These are phyloP conservation scores for Alosa alosa DNA, from an alignment of 2,113 vertebrate genomes.

Conservation along the genomic window DNA sequence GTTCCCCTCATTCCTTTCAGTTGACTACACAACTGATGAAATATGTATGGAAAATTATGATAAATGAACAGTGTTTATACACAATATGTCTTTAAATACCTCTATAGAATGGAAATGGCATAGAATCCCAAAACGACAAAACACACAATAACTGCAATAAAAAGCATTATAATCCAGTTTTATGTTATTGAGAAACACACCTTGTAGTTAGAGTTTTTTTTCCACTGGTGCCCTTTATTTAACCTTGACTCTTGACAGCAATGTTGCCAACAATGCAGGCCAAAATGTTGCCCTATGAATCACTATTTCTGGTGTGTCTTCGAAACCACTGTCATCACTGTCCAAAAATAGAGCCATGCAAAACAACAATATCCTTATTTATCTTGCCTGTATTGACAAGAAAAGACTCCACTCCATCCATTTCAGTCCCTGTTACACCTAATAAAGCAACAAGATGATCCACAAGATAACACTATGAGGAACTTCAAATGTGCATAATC, in stretches of 20 bases:
- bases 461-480: background rate
- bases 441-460: background rate
- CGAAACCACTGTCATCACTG: background rate
- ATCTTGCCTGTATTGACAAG: background rate
- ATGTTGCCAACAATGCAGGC: background rate
- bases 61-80: no score
- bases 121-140: background rate
- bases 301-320: background rate
- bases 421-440: background rate
- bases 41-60: background rate
- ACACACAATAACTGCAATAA: background rate
- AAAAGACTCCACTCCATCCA: background rate
- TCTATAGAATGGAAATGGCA: background rate
- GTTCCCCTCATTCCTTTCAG: background rate
- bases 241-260: background rate
- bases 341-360: background rate
- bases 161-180: background rate
- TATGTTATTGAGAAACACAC: no score
- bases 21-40: background rate
- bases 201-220: background rate
- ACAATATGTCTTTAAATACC: background rate
- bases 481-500: background rate
- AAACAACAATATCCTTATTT: background rate
- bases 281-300: background rate
- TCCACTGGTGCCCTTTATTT: background rate